Base-by-base conservation (phyloP, 2,888 invertebrate genomes). In the Exocentrus adspersus region DNA sequence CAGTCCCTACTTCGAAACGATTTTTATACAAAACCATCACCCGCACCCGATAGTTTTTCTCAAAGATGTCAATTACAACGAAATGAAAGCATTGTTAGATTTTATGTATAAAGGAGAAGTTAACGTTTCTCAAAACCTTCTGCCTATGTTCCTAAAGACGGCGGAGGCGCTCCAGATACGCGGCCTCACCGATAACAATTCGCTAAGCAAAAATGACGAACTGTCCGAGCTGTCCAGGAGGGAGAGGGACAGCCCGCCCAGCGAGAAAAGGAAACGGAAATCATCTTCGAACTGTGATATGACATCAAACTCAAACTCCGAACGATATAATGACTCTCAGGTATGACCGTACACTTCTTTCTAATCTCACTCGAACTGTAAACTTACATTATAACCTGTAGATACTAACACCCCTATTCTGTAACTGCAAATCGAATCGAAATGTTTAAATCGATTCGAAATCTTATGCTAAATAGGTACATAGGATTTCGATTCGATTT, bases 21-120 rank as follows among this genome's bases (percentile, higher is more conserved):
- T 95, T 86, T 93, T 94, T 85, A 88, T 93, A 80, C 92, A 93
- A 85, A 94, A 94, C 83, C 88, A 87, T 75, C 94, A 94, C 86
- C 94, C 94, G 79, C 94, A 94, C 85, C 94, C 94, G 66, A 94
- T 95, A 82, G 94, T 95, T 85, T 94, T 94, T 85, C 89, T 95
- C 81, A 94, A 93, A 89, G 94, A 94, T 90, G 94, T 95, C 81
- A 89, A 92, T 85, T 91, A 90, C 82, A 90, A 90, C 81, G 94
- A 94, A 85, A 93, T 94, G 88, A 93, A 92, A 84, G 93, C 93
- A 73, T 86, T 94, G 81, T 87, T 94, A 82, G 93, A 93, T 86
- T 95, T 94, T 84, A 95, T 95, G 94, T 95, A 96, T 86, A 93
- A 93, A 86, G 92, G 92, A 80, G 81, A 77, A 71, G 82, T 83